Evolutionary conservation across 1,140 invertebrate species (phyloP), one percentile per base, ranked within the genome.

Genomic region (Cotesia glomerata): DNA sequence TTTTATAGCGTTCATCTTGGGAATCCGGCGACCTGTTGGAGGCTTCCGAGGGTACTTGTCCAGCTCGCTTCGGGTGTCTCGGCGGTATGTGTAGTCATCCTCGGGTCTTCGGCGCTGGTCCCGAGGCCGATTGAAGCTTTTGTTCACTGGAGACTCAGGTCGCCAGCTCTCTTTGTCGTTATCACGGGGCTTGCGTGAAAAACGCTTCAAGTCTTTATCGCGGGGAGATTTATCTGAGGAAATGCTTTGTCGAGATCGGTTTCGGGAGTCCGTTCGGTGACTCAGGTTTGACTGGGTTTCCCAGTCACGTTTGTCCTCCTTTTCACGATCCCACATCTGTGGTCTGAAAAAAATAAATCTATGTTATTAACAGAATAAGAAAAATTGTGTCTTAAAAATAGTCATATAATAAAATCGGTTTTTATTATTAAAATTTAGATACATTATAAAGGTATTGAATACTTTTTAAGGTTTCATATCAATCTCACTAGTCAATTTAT

Each of bases 41-140:
- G 90, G 89, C 76, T 90, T 90, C 14, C 86, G 81, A 74, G 85
- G 86, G 76, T 86, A 83, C 75, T 89, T 89, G 39, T 88, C 85
- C 73, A 82, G 79, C 3, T 89, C 85, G 74, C 89, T 90, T 52
- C 89, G 82, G 63, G 88, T 88, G 74, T 90, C 89, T 71, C 89
- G 79, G 26, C 87, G 82, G 80, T 86, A 84, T 59, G 80, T 78
- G 65, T 82, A 82, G 59, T 75, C 62, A 76, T 79, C 83, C 67
- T 88, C 82, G 49, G 89, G 88, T 79, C 84, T 79, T 34, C 63
- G 36, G 13, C n/a, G 4, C 3, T 65, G 16, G 34, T 67, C 26
- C 8, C 34, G 32, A 13, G 11, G 49, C 52, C 26, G 62, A 52
- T 66, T 58, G 77, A 79, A 81, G 71, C 87, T 84, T 71, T 82